phyloP scores from a whole-genome alignment of 2,797 vertebrate genomes.

The Cetoscarus ocellatus region DNA sequence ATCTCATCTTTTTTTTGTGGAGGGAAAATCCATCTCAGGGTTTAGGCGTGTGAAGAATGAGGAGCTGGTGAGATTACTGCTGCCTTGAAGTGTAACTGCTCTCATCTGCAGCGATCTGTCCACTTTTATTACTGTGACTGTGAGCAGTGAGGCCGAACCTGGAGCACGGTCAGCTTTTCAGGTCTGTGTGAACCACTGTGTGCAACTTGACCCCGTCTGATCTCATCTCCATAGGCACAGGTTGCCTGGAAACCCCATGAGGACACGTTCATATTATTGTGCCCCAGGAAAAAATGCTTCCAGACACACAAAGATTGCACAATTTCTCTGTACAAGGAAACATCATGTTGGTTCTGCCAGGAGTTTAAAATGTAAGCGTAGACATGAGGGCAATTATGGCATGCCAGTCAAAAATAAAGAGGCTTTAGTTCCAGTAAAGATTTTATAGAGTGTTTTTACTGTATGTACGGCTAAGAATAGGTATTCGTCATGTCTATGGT shows the following conservation, averaged over 20 bases:
- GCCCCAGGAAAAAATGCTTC: conserved; percentile 58
- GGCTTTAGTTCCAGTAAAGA: conserved; percentile 15
- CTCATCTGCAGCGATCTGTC: conserved; percentile 30
- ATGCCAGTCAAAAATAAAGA: conserved; percentile 25
- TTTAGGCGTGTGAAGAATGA: conserved; percentile 28
- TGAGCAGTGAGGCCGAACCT: conserved; percentile 34
- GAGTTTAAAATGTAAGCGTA: neutral
- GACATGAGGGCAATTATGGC: conserved; percentile 36
- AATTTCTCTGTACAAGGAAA: conserved; percentile 69
- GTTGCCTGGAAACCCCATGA: conserved; percentile 59
- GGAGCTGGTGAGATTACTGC: conserved; percentile 22
- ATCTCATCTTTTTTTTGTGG: conserved; percentile 29
- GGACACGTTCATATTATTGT: conserved; percentile 54
- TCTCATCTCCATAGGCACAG: conserved; percentile 40
- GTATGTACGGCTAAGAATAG: conserved; percentile 23
- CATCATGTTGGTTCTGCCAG: conserved; percentile 18
- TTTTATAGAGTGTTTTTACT: conserved; percentile 34
- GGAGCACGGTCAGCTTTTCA: conserved; percentile 10
- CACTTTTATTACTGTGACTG: conserved; percentile 48
- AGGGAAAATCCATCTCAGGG: neutral
- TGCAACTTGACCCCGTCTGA: conserved; percentile 63
- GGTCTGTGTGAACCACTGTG: conserved; percentile 22
- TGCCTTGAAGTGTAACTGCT: conserved; percentile 12
- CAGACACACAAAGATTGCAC: conserved; percentile 53
- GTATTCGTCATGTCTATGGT: neutral